These are phyloP conservation scores for Aleiodes testaceus DNA, from an alignment of 2,888 invertebrate genomes.

Conservation along the genomic window DNA sequence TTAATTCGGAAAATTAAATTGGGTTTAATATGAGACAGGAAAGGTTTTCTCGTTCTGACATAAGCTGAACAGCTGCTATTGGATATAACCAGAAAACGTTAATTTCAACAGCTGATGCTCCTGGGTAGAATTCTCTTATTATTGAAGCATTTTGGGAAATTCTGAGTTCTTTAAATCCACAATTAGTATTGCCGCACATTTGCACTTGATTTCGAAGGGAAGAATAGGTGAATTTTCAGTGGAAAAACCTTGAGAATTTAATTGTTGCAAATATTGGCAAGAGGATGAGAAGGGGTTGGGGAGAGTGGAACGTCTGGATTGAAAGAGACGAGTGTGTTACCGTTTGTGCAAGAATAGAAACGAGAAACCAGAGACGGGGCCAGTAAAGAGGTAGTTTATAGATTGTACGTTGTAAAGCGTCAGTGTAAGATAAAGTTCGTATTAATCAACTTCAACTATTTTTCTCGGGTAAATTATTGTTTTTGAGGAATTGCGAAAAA, in stretches of 20 bases:
- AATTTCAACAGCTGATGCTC: constrained; percentile 70
- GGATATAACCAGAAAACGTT: constrained; percentile 56
- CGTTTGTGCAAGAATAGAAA: constrained; percentile 43
- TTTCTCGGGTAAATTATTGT: neutral
- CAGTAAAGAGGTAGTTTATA: constrained; percentile 41
- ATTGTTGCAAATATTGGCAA: constrained; percentile 11
- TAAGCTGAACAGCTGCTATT: constrained; percentile 54
- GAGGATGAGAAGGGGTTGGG: neutral
- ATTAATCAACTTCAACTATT: neutral
- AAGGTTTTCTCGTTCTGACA: constrained; percentile 43
- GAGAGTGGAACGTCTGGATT: constrained; percentile 15
- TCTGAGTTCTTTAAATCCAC: constrained; percentile 32
- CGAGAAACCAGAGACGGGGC: constrained; percentile 43
- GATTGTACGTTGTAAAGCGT: constrained; percentile 39
- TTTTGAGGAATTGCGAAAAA: too few relatives aligned
- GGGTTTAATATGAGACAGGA: constrained; percentile 36
- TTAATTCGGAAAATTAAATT: constrained; percentile 29
- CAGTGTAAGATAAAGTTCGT: constrained; percentile 21
- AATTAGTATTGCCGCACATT: too few relatives aligned
- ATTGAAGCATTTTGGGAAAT: constrained; percentile 51
- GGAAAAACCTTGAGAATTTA: constrained; percentile 12
- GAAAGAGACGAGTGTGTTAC: constrained; percentile 22
- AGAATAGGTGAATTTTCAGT: neutral
- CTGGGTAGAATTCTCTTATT: constrained; percentile 48
- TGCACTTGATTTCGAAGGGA: too few relatives aligned